phyloP scores from a whole-genome alignment of 2,113 vertebrate species.

The Propithecus coquereli region DNA sequence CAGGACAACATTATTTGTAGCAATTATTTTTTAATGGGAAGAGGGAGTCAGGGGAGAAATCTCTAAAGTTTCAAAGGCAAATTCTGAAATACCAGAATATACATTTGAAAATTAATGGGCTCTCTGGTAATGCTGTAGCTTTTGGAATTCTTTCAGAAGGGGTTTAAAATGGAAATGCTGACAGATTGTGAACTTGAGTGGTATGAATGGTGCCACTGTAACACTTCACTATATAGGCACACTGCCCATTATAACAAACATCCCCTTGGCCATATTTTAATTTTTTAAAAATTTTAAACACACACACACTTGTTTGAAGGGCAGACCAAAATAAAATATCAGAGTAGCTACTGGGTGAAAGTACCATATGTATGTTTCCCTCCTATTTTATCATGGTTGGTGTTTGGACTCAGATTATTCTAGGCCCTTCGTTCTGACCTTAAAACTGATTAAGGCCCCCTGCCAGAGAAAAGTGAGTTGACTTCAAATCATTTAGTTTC shows the following conservation, averaged over 20 bases:
- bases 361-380: background rate
- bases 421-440: background rate
- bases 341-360: background rate
- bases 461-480: background rate
- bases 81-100: background rate
- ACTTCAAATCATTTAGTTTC: background rate
- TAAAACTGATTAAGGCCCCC: background rate
- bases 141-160: slow-evolving; percentile 58
- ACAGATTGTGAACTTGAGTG: background rate
- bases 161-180: slow-evolving; percentile 66
- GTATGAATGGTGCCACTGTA: background rate
- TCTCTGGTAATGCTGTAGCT: background rate
- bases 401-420: background rate
- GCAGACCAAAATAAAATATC: background rate
- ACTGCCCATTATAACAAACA: background rate
- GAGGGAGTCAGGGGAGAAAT: background rate
- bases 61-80: background rate
- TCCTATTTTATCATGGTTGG: background rate
- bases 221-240: background rate
- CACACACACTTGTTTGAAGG: background rate
- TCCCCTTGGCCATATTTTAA: background rate
- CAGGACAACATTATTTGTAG: background rate
- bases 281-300: background rate
- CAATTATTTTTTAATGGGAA: slow-evolving; percentile 15
- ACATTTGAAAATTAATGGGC: slow-evolving; percentile 48